These are phyloP conservation scores for Anisognathus igniventris DNA, from an alignment of 2,797 vertebrate species.

Conservation along the genomic window DNA sequence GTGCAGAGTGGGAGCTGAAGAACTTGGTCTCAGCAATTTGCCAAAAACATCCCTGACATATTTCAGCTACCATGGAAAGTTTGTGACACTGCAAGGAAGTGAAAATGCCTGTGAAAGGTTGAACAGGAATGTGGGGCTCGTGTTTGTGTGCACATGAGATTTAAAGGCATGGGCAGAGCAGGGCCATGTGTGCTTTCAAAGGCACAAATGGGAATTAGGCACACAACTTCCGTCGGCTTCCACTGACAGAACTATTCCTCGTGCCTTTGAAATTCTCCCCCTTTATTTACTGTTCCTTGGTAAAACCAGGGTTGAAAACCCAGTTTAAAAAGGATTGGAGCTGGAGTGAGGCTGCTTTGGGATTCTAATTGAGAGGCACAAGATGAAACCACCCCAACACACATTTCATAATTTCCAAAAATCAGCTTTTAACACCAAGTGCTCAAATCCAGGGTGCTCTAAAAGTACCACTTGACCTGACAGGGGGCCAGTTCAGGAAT, in stretches of 20 bases:
- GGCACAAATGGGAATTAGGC: background rate
- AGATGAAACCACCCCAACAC: background rate
- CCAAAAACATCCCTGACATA: conserved; percentile 16
- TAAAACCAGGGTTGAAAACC: background rate
- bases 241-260: background rate
- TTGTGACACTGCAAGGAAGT: conserved; percentile 34
- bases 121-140: background rate
- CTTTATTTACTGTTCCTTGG: background rate
- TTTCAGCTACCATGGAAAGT: background rate
- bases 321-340: background rate
- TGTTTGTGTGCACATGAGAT: background rate
- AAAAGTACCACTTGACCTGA: background rate
- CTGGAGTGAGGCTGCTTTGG: background rate
- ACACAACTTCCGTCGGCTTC: background rate
- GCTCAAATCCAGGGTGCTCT: background rate
- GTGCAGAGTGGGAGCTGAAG: conserved; percentile 29
- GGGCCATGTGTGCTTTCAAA: background rate
- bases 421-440: background rate
- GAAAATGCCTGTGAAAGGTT: background rate
- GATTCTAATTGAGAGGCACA: background rate
- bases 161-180: conserved; percentile 30
- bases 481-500: background rate
- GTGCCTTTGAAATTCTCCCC: background rate
- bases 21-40: conserved; percentile 19
- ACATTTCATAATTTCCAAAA: background rate